phyloP scores from a whole-genome alignment of 2,113 vertebrate genomes.

The Mesoclemmys tuberculata region DNA sequence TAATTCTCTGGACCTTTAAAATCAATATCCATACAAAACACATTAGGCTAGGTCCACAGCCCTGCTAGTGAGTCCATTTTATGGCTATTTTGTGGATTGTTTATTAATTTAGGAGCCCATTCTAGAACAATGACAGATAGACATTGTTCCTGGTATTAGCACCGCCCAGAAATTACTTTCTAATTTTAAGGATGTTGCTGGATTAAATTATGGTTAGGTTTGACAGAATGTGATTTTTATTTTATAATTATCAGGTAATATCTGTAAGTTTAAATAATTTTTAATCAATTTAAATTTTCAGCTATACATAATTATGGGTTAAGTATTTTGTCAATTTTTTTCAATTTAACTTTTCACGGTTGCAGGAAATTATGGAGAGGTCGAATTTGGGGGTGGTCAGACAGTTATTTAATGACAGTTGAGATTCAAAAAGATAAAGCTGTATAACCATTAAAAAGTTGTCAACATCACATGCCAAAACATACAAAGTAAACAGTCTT shows the following conservation, averaged over 20 bases:
- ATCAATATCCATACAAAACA: neutral
- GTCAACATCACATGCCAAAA: neutral
- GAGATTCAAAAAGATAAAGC: neutral
- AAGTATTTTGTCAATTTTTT: neutral
- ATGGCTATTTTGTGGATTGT: neutral
- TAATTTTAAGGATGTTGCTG: neutral
- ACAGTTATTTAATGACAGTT: neutral
- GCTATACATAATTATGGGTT: neutral
- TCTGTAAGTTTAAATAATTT: neutral
- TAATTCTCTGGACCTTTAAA: neutral
- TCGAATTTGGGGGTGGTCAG: neutral
- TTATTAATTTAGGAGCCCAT: no score
- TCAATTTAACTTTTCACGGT: neutral
- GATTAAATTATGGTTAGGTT: neutral
- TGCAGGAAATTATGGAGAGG: neutral
- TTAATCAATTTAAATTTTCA: neutral
- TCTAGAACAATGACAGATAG: neutral
- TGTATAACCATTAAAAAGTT: neutral
- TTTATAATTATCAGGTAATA: neutral
- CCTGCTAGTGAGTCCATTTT: neutral
- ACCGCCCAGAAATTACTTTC: neutral
- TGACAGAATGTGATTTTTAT: neutral
- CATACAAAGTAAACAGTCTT: neutral
- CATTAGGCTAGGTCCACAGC: neutral
- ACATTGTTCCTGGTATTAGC: neutral